A percentile compares a stretch with the other conserved stretches of the same genome.
phyloP scores from a whole-genome alignment of 92 coral and sea anemone genomes.

The Virgularia gustaviana region DNA sequence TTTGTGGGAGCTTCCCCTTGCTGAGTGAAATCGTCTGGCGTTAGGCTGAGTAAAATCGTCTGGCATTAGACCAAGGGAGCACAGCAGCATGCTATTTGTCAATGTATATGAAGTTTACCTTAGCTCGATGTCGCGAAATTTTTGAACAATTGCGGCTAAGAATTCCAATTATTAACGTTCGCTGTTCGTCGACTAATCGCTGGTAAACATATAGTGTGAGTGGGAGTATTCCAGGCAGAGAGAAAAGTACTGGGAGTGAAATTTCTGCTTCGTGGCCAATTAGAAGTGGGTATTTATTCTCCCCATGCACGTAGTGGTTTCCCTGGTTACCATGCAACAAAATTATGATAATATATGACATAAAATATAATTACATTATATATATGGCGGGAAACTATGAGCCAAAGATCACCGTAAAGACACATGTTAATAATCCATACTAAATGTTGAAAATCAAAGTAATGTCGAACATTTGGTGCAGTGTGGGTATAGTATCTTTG shows the following conservation, averaged over 20 bases:
- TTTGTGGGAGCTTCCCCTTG: no score
- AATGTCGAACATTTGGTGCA: neutral
- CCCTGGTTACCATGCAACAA: neutral
- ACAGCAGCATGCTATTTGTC: neutral
- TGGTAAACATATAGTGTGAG: neutral
- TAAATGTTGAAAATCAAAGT: neutral
- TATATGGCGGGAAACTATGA: no score
- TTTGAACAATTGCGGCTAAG: no score
- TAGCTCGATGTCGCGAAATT: neutral
- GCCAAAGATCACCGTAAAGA: no score
- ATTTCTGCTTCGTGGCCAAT: neutral
- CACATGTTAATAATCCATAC: neutral
- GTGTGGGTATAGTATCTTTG: neutral
- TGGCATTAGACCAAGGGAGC: no score
- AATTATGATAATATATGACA: no score
- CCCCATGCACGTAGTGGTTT: slow-evolving; percentile 8
- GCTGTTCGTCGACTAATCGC: no score
- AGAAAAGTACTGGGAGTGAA: neutral
- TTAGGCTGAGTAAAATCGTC: no score
- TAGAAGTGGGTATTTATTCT: neutral
- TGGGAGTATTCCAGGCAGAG: neutral
- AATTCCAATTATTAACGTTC: no score
- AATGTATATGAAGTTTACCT: no score
- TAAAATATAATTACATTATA: no score
- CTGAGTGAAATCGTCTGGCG: no score